These are phyloP conservation scores for Buphagus erythrorhynchus DNA, from an alignment of 2,797 vertebrate species.

Conservation along the genomic window DNA sequence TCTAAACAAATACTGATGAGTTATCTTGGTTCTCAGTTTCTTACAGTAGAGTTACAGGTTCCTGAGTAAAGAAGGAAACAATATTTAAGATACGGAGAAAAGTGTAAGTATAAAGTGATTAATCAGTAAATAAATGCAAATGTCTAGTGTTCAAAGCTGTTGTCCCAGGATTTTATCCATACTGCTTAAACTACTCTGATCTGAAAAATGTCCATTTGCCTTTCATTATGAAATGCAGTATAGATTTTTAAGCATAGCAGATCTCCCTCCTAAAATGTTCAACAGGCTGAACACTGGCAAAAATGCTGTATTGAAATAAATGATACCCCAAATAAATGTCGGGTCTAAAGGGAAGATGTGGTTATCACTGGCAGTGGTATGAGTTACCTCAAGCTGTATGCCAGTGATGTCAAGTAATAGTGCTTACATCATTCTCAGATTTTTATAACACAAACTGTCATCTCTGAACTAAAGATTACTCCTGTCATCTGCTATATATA, in stretches of 20 bases:
- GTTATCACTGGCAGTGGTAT: background rate
- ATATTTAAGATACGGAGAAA: background rate
- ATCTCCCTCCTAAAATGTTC: background rate
- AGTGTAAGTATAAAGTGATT: background rate
- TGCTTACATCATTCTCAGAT: background rate
- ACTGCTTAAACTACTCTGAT: background rate
- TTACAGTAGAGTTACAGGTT: background rate
- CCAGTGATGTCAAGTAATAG: background rate
- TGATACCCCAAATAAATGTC: background rate
- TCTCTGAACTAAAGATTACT: conserved; percentile 2
- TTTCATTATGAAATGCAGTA: background rate
- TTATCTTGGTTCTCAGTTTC: background rate
- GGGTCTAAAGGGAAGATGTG: background rate
- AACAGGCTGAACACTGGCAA: background rate
- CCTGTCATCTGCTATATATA: background rate
- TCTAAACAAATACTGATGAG: conserved; percentile 70
- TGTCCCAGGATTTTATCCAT: background rate
- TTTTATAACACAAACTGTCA: background rate
- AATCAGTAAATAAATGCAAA: conserved; percentile 11
- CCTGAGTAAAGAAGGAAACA: background rate
- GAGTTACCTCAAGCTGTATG: background rate
- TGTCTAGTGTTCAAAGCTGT: background rate
- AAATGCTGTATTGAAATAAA: background rate
- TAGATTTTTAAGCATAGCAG: background rate
- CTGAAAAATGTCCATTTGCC: background rate